Evolutionary conservation across 1,140 invertebrate genomes (phyloP).

Genomic region (Magallana angulata): DNA sequence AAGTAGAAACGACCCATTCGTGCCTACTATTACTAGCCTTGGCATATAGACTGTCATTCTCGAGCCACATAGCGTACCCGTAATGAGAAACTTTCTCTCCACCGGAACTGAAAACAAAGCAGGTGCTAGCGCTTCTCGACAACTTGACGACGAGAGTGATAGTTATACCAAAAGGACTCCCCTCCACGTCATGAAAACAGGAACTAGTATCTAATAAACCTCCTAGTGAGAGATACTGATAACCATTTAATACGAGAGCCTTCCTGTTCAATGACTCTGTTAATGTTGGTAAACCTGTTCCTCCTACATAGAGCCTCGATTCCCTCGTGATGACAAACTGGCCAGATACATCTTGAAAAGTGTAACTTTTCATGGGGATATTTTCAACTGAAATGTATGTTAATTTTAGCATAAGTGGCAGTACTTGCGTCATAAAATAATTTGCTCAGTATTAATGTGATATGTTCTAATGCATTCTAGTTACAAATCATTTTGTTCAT

Average conservation of each 20-base stretch:
- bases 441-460: not conserved
- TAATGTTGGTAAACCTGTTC: conserved; percentile 55
- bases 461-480: not conserved
- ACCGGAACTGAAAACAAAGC: conserved; percentile 59
- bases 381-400: conserved; percentile 51
- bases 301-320: conserved; percentile 45
- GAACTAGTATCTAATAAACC: not conserved
- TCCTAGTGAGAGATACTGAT: conserved; percentile 58
- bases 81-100: conserved; percentile 57
- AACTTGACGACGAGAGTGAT: conserved; percentile 61
- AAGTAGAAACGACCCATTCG: conserved; percentile 65
- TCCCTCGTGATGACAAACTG: conserved; percentile 53
- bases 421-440: too few species aligned
- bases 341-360: conserved; percentile 56
- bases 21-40: conserved; percentile 59
- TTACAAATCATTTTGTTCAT: not conserved
- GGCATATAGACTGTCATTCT: conserved; percentile 53
- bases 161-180: conserved; percentile 63
- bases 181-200: conserved; percentile 62
- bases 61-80: conserved; percentile 67
- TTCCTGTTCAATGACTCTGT: conserved; percentile 58
- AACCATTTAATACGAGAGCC: conserved; percentile 61
- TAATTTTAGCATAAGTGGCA: too few species aligned
- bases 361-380: conserved; percentile 40
- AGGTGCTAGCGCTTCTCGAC: conserved; percentile 47